Evolutionary conservation across 2,888 invertebrate species (phyloP), one percentile per base, ranked within the genome.

Genomic region (Andrena praecox): DNA sequence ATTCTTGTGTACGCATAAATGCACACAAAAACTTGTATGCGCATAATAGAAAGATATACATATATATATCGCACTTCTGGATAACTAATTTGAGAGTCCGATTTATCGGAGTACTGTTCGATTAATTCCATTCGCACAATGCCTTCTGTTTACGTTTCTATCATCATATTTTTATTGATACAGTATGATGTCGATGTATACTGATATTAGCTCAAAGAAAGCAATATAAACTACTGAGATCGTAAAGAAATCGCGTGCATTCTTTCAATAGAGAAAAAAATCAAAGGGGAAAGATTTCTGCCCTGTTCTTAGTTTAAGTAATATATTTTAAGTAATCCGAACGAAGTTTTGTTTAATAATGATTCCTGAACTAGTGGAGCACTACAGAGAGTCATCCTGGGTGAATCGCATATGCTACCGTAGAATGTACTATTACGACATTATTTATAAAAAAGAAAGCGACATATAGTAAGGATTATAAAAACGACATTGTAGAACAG

Each of bases 381-480:
- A 48, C 68, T 64, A 67, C 70, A 84, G 72, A 84, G 72, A 76
- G 66, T 75, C 75, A 76, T 67, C 85, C 68, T 81, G 54, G 71
- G 68, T 67, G 70, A 77, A 82, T 81, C 66, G 24, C 60, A 66
- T 78, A 78, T 60, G 75, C 77, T 87, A 86, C 48, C 48, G 80
- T 85, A 86, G 76, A 29, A 75, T 56, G 35, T 82, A 88, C 72
- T 74, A 80, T 80, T 86, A 87, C 68, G 72, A 66, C 76, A 80
- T 85, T 82, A 79, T 82, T 75, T 72, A 80, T 75, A 78, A 77
- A 72, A 31, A 50, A 50, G 59, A 77, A 66, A 20, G 10, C 74
- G 74, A 84, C 66, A 85, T 75, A 72, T 82, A 81, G 54, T 72
- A 74, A 85, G 6, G 12, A 86, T 81, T 84, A 77, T 66, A 74